A percentile compares a stretch with the other conserved stretches of the same genome.
Evolutionary conservation across 2,113 vertebrate species (phyloP).

Genomic region (Orthonyx spaldingii): DNA sequence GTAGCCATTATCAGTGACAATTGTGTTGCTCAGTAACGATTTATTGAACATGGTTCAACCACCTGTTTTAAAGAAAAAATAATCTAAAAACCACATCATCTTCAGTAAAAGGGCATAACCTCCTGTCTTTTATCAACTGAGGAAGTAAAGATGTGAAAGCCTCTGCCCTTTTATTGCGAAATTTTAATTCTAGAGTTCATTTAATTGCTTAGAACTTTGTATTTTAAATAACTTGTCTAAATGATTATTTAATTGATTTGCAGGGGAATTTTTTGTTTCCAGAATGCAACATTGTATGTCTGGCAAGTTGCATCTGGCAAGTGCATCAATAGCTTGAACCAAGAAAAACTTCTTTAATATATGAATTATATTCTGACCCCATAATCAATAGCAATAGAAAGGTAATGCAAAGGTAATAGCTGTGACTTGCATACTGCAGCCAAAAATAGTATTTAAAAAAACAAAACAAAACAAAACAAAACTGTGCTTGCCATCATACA

Average conservation of each 20-base stretch:
- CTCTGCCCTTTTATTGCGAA: background rate
- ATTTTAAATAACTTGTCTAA: background rate
- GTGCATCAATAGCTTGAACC: background rate
- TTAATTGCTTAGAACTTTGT: background rate
- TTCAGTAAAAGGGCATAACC: background rate
- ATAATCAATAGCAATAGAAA: background rate
- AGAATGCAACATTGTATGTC: background rate
- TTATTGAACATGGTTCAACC: background rate
- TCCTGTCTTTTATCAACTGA: background rate
- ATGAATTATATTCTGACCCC: background rate
- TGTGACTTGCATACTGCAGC: background rate
- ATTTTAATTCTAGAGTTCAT: background rate
- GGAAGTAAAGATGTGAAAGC: background rate
- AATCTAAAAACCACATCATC: background rate
- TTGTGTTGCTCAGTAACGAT: background rate
- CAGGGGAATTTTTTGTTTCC: background rate
- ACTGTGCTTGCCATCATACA: background rate
- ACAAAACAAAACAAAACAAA: background rate
- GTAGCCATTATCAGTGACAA: background rate
- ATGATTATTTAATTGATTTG: background rate
- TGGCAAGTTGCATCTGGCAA: background rate
- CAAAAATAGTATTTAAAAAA: background rate
- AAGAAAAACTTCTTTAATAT: background rate
- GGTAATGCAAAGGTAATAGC: background rate
- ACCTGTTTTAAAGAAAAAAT: background rate